Percentiles rank a stretch among this genome's conserved stretches.
These are phyloP conservation scores for Crematogaster levior DNA, from an alignment of 2,888 invertebrate species.

Conservation along the genomic window DNA sequence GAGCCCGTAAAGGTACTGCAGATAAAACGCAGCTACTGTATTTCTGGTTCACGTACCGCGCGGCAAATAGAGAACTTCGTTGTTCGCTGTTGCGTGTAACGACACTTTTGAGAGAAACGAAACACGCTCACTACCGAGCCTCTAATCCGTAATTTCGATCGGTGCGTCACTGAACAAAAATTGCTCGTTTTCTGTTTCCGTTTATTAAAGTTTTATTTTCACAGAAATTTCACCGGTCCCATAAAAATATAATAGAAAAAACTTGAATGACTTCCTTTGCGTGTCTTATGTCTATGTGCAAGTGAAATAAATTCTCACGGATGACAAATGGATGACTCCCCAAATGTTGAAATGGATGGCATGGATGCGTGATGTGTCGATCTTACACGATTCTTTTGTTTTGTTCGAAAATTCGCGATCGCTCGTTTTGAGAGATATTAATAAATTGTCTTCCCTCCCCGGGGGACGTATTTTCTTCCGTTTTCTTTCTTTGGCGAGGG, in stretches of 20 bases:
- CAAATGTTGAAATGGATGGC: too few species aligned
- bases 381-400: neutral
- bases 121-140: neutral
- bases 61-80: constrained; percentile 61
- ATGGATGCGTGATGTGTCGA: neutral
- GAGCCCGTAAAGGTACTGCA: constrained; percentile 66
- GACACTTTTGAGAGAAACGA: constrained; percentile 5
- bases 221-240: neutral
- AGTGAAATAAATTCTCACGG: neutral
- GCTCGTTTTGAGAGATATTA: constrained; percentile 68
- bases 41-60: constrained; percentile 21
- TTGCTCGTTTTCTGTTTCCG: neutral
- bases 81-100: constrained; percentile 37
- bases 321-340: too few species aligned
- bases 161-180: neutral
- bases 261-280: neutral
- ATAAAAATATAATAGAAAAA: constrained; percentile 2
- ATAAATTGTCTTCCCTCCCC: constrained; percentile 64
- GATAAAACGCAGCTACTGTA: constrained; percentile 66
- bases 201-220: neutral
- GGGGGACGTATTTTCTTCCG: constrained; percentile 62
- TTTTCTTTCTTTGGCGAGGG: constrained; percentile 55
- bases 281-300: neutral
- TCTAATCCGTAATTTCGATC: neutral
- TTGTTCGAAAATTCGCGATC: constrained; percentile 39